A percentile compares a stretch with the other conserved stretches of the same genome.
Conservation (phyloP, 2,888 invertebrate species). For the Coelinius sp. region DNA sequence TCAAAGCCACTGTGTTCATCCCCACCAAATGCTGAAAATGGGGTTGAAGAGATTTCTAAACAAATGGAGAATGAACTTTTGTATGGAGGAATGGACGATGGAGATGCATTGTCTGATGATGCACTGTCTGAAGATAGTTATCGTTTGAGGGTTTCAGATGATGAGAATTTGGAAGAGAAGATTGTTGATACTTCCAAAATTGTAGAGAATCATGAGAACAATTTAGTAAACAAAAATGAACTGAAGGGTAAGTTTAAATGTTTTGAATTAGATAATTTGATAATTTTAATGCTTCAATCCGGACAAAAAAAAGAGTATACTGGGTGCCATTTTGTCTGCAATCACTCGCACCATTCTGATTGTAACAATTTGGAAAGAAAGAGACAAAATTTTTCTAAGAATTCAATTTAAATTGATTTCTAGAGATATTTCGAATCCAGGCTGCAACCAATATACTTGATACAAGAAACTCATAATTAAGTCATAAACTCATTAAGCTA, state of each 20-base stretch:
- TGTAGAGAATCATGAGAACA: slow-evolving; percentile 12
- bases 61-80: slow-evolving; percentile 61
- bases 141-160: slow-evolving; percentile 66
- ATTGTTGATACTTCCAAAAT: slow-evolving; percentile 31
- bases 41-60: slow-evolving; percentile 54
- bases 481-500: neutral
- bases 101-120: slow-evolving; percentile 60
- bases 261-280: neutral
- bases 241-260: slow-evolving; percentile 42
- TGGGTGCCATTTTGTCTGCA: slow-evolving; percentile 3
- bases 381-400: neutral
- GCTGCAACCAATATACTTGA: slow-evolving; percentile 38
- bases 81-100: slow-evolving; percentile 56
- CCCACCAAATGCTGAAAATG: slow-evolving; percentile 48
- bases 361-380: neutral
- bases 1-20: slow-evolving; percentile 52
- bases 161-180: slow-evolving; percentile 55
- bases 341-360: neutral
- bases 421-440: slow-evolving; percentile 35
- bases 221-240: slow-evolving; percentile 19
- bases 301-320: neutral
- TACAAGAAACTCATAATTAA: neutral
- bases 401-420: neutral
- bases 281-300: neutral
- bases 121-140: slow-evolving; percentile 62